These are phyloP conservation scores for Hecatera dysodea DNA, from an alignment of 2,888 invertebrate species.

Conservation along the genomic window DNA sequence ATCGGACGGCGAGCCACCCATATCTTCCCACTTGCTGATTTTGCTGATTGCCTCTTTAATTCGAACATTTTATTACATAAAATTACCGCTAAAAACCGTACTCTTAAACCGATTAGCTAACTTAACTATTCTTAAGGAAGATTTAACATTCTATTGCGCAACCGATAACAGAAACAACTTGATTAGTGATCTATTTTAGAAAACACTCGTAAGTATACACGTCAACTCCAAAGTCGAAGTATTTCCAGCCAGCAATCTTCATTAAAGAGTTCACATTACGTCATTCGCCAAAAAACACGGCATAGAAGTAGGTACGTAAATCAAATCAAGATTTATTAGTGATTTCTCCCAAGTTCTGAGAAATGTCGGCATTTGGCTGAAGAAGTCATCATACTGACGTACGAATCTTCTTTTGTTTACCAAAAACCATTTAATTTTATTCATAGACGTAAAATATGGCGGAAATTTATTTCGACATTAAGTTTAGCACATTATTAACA, in stretches of 20 bases:
- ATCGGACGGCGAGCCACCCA: too few species aligned
- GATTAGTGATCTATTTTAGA: conserved; percentile 30
- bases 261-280: conserved; percentile 50
- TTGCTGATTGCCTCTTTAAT: too few species aligned
- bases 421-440: conserved; percentile 60
- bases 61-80: too few species aligned
- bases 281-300: conserved; percentile 51
- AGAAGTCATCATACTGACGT: conserved; percentile 49
- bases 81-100: too few species aligned
- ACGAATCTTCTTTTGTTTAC: conserved; percentile 58
- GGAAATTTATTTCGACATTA: conserved; percentile 63
- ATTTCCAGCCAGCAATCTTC: conserved; percentile 28
- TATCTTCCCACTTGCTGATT: too few species aligned
- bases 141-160: not conserved
- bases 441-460: conserved; percentile 46
- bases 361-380: conserved; percentile 44
- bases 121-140: too few species aligned
- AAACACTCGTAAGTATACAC: conserved; percentile 18
- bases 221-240: conserved; percentile 26
- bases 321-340: conserved; percentile 60
- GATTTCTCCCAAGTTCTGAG: conserved; percentile 48
- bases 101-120: too few species aligned
- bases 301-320: conserved; percentile 57
- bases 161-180: conserved; percentile 9
- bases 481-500: conserved; percentile 58